phyloP scores from a whole-genome alignment of 2,888 invertebrate species.

The Harpalus rufipes region DNA sequence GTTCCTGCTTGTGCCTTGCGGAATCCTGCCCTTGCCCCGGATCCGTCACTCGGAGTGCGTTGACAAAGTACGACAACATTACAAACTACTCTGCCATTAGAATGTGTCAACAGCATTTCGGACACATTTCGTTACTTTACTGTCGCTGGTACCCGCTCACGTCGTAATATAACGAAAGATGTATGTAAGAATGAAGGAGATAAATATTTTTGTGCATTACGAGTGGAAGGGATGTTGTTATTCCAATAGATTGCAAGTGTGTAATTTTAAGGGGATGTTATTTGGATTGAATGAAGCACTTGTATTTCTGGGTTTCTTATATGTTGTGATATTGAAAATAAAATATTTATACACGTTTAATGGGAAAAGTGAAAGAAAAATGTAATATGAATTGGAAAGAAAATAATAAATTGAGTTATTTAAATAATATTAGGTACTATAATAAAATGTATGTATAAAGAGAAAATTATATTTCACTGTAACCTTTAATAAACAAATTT shows the following conservation, averaged over 20 bases:
- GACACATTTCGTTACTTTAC: conserved; percentile 52
- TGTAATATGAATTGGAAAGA: too few relatives aligned
- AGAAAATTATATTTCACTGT: too few relatives aligned
- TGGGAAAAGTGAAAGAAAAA: too few relatives aligned
- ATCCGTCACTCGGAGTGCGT: conserved; percentile 28
- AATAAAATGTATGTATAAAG: too few relatives aligned
- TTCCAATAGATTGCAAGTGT: not conserved
- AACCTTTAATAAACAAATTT: too few relatives aligned
- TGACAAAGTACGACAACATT: conserved; percentile 57
- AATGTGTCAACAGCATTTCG: conserved; percentile 62
- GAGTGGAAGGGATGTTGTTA: not conserved
- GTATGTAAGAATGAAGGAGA: not conserved
- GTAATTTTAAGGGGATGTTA: not conserved
- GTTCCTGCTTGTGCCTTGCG: conserved; percentile 4
- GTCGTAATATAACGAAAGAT: not conserved
- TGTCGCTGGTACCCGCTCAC: conserved; percentile 14
- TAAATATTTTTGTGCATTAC: conserved; percentile 24
- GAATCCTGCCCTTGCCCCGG: conserved; percentile 22
- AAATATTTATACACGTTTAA: too few relatives aligned
- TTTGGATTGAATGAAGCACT: not conserved
- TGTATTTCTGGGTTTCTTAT: too few relatives aligned
- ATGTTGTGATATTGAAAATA: too few relatives aligned
- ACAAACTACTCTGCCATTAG: conserved; percentile 63
- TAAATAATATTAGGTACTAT: too few relatives aligned
- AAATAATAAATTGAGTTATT: too few relatives aligned